Base-by-base conservation (phyloP, 2,113 vertebrate species). In the Elanus axillaris region DNA sequence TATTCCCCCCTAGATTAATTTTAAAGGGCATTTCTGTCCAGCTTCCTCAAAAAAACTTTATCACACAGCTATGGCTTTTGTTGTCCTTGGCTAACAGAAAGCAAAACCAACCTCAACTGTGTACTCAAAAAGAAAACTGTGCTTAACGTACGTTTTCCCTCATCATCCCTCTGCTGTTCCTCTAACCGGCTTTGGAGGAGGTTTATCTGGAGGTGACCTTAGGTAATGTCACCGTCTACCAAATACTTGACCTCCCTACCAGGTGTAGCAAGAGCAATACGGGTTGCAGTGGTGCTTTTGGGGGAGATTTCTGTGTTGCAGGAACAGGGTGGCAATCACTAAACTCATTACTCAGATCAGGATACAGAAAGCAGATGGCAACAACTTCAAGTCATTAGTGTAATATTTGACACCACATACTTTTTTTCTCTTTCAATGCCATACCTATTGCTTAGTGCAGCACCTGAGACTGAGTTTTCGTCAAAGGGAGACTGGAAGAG, bases 21-120 rank as follows among this genome's bases (percentile, higher is more conserved):
- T 95, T 95, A 93, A 91, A 96, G 87, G 94, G 81, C 84, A 94
- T 85, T 96, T 94, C 92, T 96, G 77, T 96, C 58, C 81, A 94
- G 73, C 77, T 93, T 85, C 58, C 48, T 93, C 69, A 88, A 90
- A 85, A 87, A 76, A 63, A 43, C 50, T 90, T 90, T 93, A 97
- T 95, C 90, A 56, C 62, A 60, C 40, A 82, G 91, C 87, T 91
- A 78, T 52, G 87, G 43, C 84, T 96, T 96, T 94, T 96, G 91
- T 96, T 97, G 66, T 93, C 87, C 90, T 96, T 96, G 96, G 94
- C 96, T 88, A 85, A 85, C 34, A 85, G 69, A 96, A 95, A 85
- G 69, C 73, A 94, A 96, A 94, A 43, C 60, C 66, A 93, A 76
- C 62, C 77, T 90, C 80, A 81, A 17, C 60, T 94, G 45, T 66